phyloP scores from a whole-genome alignment of 2,888 invertebrate species.

The Callyntrura sp. region DNA sequence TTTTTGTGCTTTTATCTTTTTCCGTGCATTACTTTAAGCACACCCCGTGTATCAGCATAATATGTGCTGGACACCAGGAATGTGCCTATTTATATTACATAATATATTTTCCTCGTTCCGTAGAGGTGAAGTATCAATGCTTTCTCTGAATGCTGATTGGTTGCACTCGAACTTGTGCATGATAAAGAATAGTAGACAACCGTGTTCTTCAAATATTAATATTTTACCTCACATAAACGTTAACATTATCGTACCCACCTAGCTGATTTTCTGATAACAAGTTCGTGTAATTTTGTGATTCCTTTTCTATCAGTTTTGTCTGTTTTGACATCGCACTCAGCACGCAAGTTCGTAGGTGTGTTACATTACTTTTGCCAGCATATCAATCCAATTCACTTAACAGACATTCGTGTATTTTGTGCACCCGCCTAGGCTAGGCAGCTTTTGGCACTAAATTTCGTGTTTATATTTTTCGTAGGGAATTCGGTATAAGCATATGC shows the following conservation, averaged over 20 bases:
- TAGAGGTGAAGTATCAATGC: not conserved
- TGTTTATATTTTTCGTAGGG: too few species aligned
- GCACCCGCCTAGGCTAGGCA: too few species aligned
- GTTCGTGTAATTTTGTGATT: not conserved
- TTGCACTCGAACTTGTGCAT: not conserved
- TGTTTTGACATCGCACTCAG: conserved; percentile 4
- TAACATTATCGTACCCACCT: not conserved
- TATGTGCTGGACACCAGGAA: too few species aligned
- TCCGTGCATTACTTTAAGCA: not conserved
- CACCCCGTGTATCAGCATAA: too few species aligned
- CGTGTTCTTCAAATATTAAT: not conserved
- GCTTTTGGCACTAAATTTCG: too few species aligned
- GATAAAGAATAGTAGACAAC: not conserved
- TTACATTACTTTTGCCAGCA: too few species aligned
- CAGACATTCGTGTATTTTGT: too few species aligned
- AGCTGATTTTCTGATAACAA: conserved; percentile 14
- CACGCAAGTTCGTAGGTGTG: conserved; percentile 24
- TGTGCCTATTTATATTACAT: too few species aligned
- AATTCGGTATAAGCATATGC: too few species aligned
- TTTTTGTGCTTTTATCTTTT: conserved; percentile 7
- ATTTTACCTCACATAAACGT: not conserved
- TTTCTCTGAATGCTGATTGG: too few species aligned
- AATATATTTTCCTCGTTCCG: not conserved
- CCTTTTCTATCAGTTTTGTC: conserved; percentile 25
- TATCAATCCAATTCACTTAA: too few species aligned